phyloP scores from a whole-genome alignment of 2,888 invertebrate genomes.

The Stenichneumon culpator region DNA sequence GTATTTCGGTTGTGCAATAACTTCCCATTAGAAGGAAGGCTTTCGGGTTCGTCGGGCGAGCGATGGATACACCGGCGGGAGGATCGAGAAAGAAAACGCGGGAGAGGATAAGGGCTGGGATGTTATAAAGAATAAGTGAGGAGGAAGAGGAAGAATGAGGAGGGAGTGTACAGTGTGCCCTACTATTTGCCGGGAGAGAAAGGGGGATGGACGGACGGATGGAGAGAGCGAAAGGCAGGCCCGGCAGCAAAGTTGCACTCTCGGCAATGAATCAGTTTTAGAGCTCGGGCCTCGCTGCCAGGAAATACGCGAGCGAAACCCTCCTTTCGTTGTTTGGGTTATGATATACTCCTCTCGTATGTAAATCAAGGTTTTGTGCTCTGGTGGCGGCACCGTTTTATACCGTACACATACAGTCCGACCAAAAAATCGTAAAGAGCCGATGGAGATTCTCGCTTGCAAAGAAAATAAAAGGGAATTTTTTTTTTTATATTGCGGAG shows the following conservation, averaged over 20 bases:
- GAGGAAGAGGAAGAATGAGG: conserved; percentile 36
- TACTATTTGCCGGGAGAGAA: background rate
- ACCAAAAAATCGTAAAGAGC: background rate
- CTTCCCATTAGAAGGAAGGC: conserved; percentile 78
- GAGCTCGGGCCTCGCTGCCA: conserved; percentile 74
- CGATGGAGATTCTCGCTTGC: background rate
- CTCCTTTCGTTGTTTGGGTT: conserved; percentile 78
- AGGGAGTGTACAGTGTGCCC: background rate
- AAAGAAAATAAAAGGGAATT: too few relatives aligned
- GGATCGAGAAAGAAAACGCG: conserved; percentile 51
- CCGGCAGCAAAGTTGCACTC: conserved; percentile 70
- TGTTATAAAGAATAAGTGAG: conserved; percentile 42
- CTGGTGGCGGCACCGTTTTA: conserved; percentile 35
- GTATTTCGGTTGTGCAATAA: conserved; percentile 77
- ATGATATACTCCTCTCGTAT: conserved; percentile 81
- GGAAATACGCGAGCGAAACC: conserved; percentile 74
- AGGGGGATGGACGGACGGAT: conserved; percentile 10
- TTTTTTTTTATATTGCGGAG: too few relatives aligned
- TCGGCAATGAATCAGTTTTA: conserved; percentile 83
- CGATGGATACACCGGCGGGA: conserved; percentile 41
- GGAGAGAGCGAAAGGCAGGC: conserved; percentile 39
- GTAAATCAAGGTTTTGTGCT: conserved; percentile 75
- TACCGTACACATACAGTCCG: background rate
- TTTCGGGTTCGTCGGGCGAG: conserved; percentile 58
- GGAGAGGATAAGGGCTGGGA: conserved; percentile 37